Conservation (phyloP, 2,797 vertebrate species). For the Meriones psammophilus region DNA sequence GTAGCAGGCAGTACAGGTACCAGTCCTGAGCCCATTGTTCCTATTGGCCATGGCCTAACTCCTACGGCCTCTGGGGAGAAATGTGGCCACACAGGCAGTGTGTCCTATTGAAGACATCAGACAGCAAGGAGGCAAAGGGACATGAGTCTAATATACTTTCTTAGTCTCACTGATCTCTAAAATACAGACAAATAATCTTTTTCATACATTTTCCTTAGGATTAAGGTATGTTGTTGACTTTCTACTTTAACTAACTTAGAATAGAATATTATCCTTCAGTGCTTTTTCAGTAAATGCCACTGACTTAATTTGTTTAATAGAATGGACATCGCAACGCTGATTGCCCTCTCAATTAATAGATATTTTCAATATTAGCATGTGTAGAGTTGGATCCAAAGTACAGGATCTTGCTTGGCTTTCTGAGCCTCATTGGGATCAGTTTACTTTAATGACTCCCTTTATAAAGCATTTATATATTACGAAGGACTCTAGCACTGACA, state of each 20-base stretch:
- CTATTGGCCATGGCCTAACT: background rate
- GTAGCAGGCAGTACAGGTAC: background rate
- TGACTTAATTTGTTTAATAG: background rate
- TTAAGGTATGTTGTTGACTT: slow-evolving; percentile 8
- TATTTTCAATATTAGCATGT: background rate
- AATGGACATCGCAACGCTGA: background rate
- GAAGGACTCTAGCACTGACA: background rate
- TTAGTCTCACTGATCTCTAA: slow-evolving; percentile 27
- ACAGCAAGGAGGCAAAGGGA: background rate
- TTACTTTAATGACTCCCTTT: background rate
- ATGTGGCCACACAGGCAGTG: background rate
- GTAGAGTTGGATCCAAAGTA: background rate
- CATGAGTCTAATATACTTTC: background rate
- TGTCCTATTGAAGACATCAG: background rate
- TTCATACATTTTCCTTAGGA: slow-evolving; percentile 21
- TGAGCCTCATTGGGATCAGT: background rate
- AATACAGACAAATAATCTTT: background rate
- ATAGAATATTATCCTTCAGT: background rate
- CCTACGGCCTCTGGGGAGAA: background rate
- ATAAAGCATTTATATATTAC: background rate
- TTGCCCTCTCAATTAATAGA: slow-evolving; percentile 32
- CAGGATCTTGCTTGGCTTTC: background rate
- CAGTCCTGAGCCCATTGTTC: background rate
- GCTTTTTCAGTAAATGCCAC: slow-evolving; percentile 39
- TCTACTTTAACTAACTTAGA: slow-evolving; percentile 43